phyloP scores from a whole-genome alignment of 1,140 invertebrate genomes.

The Teleogryllus occipitalis region DNA sequence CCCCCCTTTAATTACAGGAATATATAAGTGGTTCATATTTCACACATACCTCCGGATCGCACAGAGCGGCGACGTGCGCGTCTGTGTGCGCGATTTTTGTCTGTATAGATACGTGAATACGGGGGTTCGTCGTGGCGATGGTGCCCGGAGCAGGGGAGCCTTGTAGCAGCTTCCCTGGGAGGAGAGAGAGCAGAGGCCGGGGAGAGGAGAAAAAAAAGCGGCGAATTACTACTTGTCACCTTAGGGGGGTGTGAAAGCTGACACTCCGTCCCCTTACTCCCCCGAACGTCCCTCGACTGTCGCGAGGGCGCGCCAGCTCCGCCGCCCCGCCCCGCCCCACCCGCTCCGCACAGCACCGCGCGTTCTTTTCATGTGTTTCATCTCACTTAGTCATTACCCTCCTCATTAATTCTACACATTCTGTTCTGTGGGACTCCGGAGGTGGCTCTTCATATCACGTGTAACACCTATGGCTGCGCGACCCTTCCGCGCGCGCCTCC shows the following conservation, averaged over 20 bases:
- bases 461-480: not conserved
- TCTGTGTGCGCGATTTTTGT: not conserved
- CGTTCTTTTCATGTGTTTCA: slow-evolving; percentile 4
- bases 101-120: not conserved
- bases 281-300: not conserved
- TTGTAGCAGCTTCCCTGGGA: too few relatives aligned
- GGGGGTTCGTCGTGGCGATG: too few relatives aligned
- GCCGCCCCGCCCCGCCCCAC: too few relatives aligned
- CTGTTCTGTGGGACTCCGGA: not conserved
- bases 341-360: not conserved
- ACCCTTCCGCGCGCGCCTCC: too few relatives aligned
- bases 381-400: slow-evolving; percentile 4
- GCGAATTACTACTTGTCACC: not conserved
- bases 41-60: not conserved
- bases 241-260: not conserved
- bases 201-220: not conserved
- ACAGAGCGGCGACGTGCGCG: too few relatives aligned
- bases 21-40: slow-evolving; percentile 1
- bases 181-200: too few relatives aligned
- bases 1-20: slow-evolving; percentile 3
- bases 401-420: slow-evolving; percentile 5
- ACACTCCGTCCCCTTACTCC: not conserved
- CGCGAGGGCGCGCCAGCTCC: too few relatives aligned
- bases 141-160: too few relatives aligned
- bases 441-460: not conserved